phyloP scores from a whole-genome alignment of 2,113 vertebrate species.

The Lepidothrix coronata region DNA sequence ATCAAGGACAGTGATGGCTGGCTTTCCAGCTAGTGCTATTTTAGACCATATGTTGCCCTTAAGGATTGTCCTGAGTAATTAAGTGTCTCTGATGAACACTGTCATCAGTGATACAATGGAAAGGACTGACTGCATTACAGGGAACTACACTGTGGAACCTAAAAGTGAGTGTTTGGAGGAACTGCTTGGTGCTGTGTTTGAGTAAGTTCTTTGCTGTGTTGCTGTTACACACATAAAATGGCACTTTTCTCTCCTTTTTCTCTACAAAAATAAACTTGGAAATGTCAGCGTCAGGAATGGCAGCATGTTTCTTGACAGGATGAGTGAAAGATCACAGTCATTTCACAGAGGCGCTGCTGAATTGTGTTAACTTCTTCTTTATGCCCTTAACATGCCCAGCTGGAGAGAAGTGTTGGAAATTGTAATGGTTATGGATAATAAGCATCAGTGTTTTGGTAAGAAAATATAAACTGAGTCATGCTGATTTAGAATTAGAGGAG shows the following conservation, averaged over 20 bases:
- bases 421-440: neutral
- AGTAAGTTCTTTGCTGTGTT: neutral
- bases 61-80: neutral
- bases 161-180: neutral
- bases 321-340: constrained; percentile 1
- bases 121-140: neutral
- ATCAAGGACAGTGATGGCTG: neutral
- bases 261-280: constrained; percentile 21
- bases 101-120: neutral
- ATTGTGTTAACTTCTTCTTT: neutral
- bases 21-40: neutral
- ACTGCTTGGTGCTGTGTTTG: neutral
- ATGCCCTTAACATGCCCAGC: neutral
- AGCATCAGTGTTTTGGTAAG: neutral
- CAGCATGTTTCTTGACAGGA: constrained; percentile 8
- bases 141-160: neutral
- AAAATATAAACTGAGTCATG: neutral
- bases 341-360: neutral
- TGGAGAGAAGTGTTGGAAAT: neutral
- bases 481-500: neutral
- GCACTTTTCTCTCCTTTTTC: neutral
- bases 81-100: neutral
- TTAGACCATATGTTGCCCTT: neutral
- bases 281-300: constrained; percentile 14
- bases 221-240: neutral